Conservation (phyloP, 2,888 invertebrate species). For the Drosophila quinaria region DNA sequence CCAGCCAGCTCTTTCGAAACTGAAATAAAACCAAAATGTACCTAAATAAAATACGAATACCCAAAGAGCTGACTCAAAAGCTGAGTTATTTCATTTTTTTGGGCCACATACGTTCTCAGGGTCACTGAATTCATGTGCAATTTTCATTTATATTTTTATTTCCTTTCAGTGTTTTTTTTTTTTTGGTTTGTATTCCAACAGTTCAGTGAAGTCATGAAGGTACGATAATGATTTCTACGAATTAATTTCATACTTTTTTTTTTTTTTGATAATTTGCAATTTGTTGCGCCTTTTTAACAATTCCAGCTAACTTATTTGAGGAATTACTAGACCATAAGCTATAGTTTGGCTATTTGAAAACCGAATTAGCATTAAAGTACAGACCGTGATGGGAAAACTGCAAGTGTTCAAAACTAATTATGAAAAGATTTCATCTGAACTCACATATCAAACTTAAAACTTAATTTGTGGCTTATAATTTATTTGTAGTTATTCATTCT, state of each 20-base stretch:
- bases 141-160: slow-evolving; percentile 46
- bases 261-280: slow-evolving; percentile 23
- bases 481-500: too few species aligned
- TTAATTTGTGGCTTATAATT: too few species aligned
- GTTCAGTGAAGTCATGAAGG: slow-evolving; percentile 58
- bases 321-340: slow-evolving; percentile 28
- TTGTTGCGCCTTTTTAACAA: slow-evolving; percentile 27
- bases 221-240: slow-evolving; percentile 46
- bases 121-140: slow-evolving; percentile 66
- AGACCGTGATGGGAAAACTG: too few species aligned
- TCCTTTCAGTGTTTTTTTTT: neutral
- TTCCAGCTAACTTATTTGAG: slow-evolving; percentile 22
- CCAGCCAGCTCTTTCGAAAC: slow-evolving; percentile 35
- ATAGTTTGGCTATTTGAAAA: neutral
- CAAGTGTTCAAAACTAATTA: too few species aligned
- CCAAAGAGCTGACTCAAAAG: slow-evolving; percentile 16
- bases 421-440: too few species aligned
- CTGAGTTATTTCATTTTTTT: slow-evolving; percentile 3
- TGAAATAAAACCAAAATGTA: slow-evolving; percentile 20
- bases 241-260: slow-evolving; percentile 38
- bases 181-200: slow-evolving; percentile 16
- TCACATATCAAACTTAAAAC: too few species aligned
- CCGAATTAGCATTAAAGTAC: neutral
- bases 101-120: slow-evolving; percentile 37
- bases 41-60: slow-evolving; percentile 27